A percentile compares a stretch with the other conserved stretches of the same genome.
Evolutionary conservation across 2,888 invertebrate species (phyloP).

Genomic region (Caenorhabditis macrosperma): DNA sequence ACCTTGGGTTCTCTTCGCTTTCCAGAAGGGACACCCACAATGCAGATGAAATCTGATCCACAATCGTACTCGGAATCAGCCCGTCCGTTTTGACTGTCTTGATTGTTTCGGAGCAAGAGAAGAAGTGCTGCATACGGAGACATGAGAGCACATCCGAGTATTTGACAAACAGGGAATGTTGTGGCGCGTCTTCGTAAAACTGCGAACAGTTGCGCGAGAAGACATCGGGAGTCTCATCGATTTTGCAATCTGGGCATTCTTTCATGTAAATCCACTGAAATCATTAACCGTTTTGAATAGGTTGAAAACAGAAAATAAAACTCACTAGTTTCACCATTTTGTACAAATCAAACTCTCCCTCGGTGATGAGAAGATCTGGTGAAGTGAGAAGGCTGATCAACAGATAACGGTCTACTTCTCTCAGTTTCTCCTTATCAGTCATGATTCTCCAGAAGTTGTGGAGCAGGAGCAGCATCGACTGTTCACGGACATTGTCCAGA

Average conservation of each 20-base stretch:
- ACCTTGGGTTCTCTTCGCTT: slow-evolving; percentile 66
- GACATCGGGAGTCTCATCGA: background rate
- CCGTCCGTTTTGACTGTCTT: slow-evolving; percentile 42
- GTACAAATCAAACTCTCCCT: slow-evolving; percentile 75
- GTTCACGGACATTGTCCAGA: slow-evolving; percentile 21
- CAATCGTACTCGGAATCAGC: slow-evolving; percentile 52
- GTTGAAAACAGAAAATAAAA: background rate
- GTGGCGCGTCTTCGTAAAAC: slow-evolving; percentile 1
- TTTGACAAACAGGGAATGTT: slow-evolving; percentile 27
- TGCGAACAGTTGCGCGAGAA: slow-evolving; percentile 1
- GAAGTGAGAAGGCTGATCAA: slow-evolving; percentile 60
- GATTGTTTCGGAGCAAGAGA: slow-evolving; percentile 47
- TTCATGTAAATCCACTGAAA: slow-evolving; percentile 59
- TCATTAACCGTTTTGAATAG: background rate
- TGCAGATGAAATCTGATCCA: slow-evolving; percentile 58
- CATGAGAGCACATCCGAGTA: slow-evolving; percentile 51
- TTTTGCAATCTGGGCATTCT: slow-evolving; percentile 19
- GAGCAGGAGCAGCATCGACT: slow-evolving; percentile 30
- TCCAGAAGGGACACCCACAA: slow-evolving; percentile 65
- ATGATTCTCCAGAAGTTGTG: slow-evolving; percentile 67
- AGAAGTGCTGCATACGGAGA: slow-evolving; percentile 60
- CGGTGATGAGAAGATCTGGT: slow-evolving; percentile 66
- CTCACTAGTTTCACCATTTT: slow-evolving; percentile 65
- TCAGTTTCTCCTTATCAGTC: slow-evolving; percentile 35
- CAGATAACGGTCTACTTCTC: slow-evolving; percentile 14